Evolutionary conservation across 2,888 invertebrate species (phyloP).

Genomic region (Hypercompe scribonia): DNA sequence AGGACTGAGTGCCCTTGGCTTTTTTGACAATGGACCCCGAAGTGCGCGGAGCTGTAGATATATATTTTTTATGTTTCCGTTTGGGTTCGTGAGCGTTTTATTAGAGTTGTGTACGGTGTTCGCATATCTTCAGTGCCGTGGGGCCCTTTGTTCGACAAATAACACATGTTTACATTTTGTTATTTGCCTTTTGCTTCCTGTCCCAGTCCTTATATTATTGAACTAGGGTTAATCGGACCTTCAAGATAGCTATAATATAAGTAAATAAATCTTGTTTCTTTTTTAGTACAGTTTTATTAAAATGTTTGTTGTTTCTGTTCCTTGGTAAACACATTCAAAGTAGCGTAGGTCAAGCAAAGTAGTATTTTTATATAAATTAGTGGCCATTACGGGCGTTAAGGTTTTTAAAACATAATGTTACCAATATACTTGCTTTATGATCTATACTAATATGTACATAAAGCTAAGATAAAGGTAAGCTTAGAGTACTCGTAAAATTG

Average conservation of each 20-base stretch:
- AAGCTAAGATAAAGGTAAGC: too few species aligned
- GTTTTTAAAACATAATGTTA: background rate
- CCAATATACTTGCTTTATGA: too few species aligned
- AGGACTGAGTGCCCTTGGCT: slow-evolving; percentile 42
- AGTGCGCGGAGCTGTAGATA: slow-evolving; percentile 31
- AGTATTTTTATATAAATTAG: background rate
- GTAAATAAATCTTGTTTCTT: background rate
- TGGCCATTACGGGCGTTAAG: background rate
- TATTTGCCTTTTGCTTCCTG: slow-evolving; percentile 11
- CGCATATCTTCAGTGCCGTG: slow-evolving; percentile 26
- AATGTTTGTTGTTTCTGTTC: background rate
- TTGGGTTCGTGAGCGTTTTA: slow-evolving; percentile 53
- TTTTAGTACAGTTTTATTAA: background rate
- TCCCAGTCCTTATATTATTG: slow-evolving; percentile 6
- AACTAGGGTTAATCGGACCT: background rate
- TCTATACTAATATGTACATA: too few species aligned
- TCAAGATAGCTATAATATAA: background rate
- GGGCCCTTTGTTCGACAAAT: slow-evolving; percentile 33
- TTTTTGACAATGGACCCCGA: slow-evolving; percentile 49
- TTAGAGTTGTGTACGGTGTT: slow-evolving; percentile 40
- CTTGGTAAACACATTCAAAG: background rate
- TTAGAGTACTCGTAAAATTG: too few species aligned
- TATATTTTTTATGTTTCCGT: slow-evolving; percentile 54
- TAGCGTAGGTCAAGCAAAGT: background rate
- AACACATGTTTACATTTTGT: slow-evolving; percentile 20